phyloP scores from a whole-genome alignment of 2,113 vertebrate species.

The Leucosticte australis region DNA sequence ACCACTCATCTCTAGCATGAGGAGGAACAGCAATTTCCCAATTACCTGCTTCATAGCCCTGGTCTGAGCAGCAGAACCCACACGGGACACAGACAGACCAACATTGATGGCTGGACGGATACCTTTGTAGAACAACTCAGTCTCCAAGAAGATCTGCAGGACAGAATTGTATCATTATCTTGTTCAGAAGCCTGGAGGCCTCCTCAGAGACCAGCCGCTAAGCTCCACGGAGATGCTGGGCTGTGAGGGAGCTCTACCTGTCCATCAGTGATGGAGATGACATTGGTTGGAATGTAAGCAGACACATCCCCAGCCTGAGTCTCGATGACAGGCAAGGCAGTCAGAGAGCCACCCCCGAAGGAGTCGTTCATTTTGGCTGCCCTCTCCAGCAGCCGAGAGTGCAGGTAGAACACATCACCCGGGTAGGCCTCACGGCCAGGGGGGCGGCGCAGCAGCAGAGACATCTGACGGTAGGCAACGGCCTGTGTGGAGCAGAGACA shows the following conservation, averaged over 20 bases:
- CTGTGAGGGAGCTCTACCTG: constrained; percentile 74
- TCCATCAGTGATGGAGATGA: constrained; percentile 98
- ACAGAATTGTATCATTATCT: background rate
- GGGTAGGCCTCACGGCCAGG: constrained; percentile 97
- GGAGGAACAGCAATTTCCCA: background rate
- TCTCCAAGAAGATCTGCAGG: constrained; percentile 95
- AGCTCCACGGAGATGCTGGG: fast-evolving
- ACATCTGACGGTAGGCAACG: constrained; percentile 98
- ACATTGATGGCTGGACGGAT: constrained; percentile 98
- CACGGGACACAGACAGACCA: constrained; percentile 97
- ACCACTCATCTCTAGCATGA: fast-evolving
- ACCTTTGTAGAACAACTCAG: constrained; percentile 98
- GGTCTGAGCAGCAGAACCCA: constrained; percentile 98
- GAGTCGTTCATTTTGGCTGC: constrained; percentile 98
- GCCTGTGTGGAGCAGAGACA: constrained; percentile 71
- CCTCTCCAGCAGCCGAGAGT: constrained; percentile 96
- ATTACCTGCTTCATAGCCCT: constrained; percentile 97
- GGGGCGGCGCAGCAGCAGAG: constrained; percentile 93
- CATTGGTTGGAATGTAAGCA: constrained; percentile 98
- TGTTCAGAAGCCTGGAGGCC: background rate
- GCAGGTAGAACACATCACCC: constrained; percentile 97
- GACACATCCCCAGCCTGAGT: constrained; percentile 99
- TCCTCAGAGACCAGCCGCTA: background rate
- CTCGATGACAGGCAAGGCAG: constrained; percentile 95
- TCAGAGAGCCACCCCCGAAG: constrained; percentile 94